Evolutionary conservation across 1,140 invertebrate species (phyloP).

Genomic region (Drosophila sulfurigaster): DNA sequence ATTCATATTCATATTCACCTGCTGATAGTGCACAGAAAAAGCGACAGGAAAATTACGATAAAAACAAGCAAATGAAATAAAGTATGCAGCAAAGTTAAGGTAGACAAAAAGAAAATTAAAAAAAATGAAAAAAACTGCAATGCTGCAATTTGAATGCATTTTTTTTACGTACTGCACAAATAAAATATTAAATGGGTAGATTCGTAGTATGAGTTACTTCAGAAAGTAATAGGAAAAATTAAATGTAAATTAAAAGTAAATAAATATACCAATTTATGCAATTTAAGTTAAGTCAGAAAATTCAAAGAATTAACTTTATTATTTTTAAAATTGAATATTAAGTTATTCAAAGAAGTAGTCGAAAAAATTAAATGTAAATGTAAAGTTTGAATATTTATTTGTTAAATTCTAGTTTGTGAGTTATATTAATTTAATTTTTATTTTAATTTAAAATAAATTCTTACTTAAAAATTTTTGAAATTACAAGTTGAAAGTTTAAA

Average conservation of each 20-base stretch:
- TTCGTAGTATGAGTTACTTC: not conserved
- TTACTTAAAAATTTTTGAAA: too few relatives aligned
- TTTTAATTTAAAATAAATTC: too few relatives aligned
- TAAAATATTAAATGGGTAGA: not conserved
- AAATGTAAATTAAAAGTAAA: not conserved
- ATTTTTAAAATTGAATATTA: not conserved
- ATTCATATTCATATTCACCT: constrained; percentile 43
- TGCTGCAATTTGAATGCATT: constrained; percentile 70
- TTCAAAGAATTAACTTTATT: not conserved
- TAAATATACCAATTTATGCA: not conserved
- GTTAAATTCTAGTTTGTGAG: too few relatives aligned
- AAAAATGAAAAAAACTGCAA: constrained; percentile 48
- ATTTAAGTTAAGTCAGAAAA: too few relatives aligned
- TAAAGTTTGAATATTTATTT: too few relatives aligned
- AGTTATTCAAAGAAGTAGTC: too few relatives aligned
- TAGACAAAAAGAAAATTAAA: constrained; percentile 32
- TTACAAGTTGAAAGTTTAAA: too few relatives aligned
- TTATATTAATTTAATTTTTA: too few relatives aligned
- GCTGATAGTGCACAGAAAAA: constrained; percentile 30
- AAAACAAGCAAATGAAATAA: constrained; percentile 49
- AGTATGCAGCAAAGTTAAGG: constrained; percentile 33
- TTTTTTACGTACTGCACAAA: constrained; percentile 20
- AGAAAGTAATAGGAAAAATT: too few relatives aligned
- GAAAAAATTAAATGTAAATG: too few relatives aligned
- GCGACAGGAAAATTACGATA: constrained; percentile 67